phyloP scores from a whole-genome alignment of 2,888 invertebrate species.

The Lycophotia porphyrea region DNA sequence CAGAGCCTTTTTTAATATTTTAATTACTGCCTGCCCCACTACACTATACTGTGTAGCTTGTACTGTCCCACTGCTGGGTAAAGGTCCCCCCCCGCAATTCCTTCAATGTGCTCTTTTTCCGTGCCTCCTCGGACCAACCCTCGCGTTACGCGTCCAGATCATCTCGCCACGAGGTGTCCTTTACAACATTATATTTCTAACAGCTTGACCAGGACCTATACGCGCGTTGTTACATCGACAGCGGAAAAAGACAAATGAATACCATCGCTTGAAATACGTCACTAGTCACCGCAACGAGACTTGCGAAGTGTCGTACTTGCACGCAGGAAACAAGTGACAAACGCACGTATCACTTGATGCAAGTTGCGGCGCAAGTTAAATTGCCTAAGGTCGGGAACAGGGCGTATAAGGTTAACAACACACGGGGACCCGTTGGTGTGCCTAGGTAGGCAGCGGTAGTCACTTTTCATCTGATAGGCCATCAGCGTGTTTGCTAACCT shows the following conservation, averaged over 20 bases:
- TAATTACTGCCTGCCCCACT: no score
- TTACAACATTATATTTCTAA: background rate
- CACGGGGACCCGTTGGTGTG: background rate
- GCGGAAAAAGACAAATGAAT: background rate
- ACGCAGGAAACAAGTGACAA: background rate
- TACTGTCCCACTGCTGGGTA: no score
- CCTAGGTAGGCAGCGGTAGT: background rate
- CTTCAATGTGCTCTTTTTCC: no score
- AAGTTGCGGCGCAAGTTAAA: background rate
- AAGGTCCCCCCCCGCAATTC: no score
- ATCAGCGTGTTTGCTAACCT: slow-evolving; percentile 15
- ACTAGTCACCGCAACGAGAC: background rate
- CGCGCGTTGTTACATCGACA: background rate
- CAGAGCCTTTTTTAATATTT: no score
- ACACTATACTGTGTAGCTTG: no score
- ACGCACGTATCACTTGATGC: background rate
- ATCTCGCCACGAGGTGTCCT: no score
- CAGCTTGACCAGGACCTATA: background rate
- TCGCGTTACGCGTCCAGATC: no score
- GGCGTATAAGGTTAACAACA: background rate
- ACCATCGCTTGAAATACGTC: background rate
- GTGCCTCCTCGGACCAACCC: no score
- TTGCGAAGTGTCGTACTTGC: background rate
- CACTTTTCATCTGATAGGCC: background rate
- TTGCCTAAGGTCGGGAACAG: background rate